These are phyloP conservation scores for Gymnoscopelus braueri DNA, from an alignment of 2,797 vertebrate genomes.

Conservation along the genomic window DNA sequence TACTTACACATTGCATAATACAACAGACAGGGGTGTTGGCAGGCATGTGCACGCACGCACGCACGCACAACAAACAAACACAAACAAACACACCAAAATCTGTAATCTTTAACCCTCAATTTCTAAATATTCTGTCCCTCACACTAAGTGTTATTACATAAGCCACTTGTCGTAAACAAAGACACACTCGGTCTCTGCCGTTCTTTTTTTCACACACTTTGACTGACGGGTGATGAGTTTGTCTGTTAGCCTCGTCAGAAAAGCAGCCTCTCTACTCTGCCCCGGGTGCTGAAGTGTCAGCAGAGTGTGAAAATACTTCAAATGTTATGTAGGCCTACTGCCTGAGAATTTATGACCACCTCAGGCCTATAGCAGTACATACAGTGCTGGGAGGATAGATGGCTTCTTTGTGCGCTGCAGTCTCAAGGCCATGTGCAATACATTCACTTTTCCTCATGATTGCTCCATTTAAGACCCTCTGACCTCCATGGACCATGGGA, in stretches of 20 bases:
- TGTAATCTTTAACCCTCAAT: background rate
- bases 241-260: conserved; percentile 8
- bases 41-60: background rate
- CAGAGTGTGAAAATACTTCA: conserved; percentile 15
- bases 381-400: conserved; percentile 7
- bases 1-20: background rate
- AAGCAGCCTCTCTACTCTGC: background rate
- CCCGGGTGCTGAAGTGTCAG: conserved; percentile 15
- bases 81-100: background rate
- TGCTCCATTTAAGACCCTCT: conserved; percentile 26
- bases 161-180: too few relatives aligned
- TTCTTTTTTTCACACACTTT: background rate
- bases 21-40: too few relatives aligned
- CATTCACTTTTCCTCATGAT: conserved; percentile 31
- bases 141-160: too few relatives aligned
- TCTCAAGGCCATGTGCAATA: background rate
- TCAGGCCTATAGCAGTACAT: conserved; percentile 10
- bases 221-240: background rate
- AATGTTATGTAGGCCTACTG: background rate
- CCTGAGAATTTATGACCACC: background rate
- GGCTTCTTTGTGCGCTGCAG: conserved; percentile 15
- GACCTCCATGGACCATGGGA: conserved; percentile 5
- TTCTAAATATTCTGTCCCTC: background rate
- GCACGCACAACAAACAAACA: conserved; percentile 8
- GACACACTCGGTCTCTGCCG: too few relatives aligned